phyloP scores from a whole-genome alignment of 1,140 invertebrate species.

The Penaeus chinensis region DNA sequence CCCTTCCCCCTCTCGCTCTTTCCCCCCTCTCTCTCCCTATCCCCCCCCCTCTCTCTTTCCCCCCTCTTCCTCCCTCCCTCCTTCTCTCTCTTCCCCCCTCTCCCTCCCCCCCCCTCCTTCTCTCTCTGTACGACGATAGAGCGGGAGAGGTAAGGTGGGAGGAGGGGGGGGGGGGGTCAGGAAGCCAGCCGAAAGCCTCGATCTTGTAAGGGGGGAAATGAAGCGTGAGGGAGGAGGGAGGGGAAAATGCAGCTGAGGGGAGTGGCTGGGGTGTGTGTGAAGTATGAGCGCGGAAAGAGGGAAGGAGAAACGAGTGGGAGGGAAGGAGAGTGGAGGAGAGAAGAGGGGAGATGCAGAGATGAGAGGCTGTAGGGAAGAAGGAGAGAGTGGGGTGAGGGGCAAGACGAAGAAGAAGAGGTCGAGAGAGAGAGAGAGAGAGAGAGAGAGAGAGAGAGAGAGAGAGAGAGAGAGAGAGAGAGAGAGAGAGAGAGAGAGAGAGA shows the following conservation, averaged over 20 bases:
- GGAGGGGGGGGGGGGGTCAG: not conserved
- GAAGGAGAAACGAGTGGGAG: not conserved
- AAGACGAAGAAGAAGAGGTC: not conserved
- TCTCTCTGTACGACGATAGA: not conserved
- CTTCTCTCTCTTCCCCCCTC: not conserved
- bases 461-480: not conserved
- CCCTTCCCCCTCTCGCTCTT: not conserved
- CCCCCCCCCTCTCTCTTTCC: not conserved
- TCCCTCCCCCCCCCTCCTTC: not conserved
- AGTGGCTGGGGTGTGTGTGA: not conserved
- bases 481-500: not conserved
- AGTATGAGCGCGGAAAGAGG: not conserved
- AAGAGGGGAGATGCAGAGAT: not conserved
- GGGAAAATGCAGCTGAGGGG: not conserved
- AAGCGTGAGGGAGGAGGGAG: too few relatives aligned
- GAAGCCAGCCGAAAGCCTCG: not conserved
- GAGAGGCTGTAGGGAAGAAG: not conserved
- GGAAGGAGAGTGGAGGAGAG: not conserved
- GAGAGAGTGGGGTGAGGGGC: not conserved
- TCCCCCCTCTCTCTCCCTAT: not conserved
- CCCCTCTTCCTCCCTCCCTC: not conserved
- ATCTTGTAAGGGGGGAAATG: not conserved
- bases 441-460: not conserved
- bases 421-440: not conserved
- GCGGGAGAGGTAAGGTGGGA: not conserved